Evolutionary conservation across 2,113 vertebrate genomes (phyloP), one percentile per base, ranked within the genome.

Genomic region (Antigone vipio): DNA sequence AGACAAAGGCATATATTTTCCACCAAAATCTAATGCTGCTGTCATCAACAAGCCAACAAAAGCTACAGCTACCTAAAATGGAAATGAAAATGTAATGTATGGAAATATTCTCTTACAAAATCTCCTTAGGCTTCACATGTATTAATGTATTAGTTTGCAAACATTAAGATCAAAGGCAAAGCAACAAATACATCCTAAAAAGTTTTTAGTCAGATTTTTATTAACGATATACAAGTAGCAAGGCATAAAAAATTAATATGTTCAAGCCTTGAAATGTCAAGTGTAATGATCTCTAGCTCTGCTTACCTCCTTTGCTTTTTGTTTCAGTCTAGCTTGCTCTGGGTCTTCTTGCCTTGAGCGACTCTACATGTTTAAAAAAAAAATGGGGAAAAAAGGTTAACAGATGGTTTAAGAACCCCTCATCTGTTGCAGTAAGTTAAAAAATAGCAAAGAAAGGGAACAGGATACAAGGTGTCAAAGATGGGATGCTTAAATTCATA

Each of bases 281-380:
- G 98, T 98, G 98, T 99, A 99, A 99, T 99, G 99, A 99, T 99
- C 98, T 98, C 98, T 92, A 96, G 97, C 97, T 96, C 97, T 97
- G 98, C 99, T 98, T 98, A 99, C 98, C 99, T 99, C 99, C 98
- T 99, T 99, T 97, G 98, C 98, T 98, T 99, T 99, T 98, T 99
- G 98, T 98, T 99, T 99, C 98, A 98, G 98, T 95, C 98, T 98
- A 92, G 98, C 98, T 98, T 98, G 99, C 98, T 99, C 98, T 98
- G 98, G 99, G 99, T 99, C 99, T 98, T 99, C 98, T 98, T 98
- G 99, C 99, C 99, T 98, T 96, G 98, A 99, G 99, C 98, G 96
- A 98, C 98, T 99, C 98, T 99, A 97, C 81, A 95, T 95, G 98
- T 98, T 97, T 80, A 58, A 94, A 95, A 97, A 90, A 50, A 97